phyloP scores from a whole-genome alignment of 2,888 invertebrate species.

The Agrilus mali region DNA sequence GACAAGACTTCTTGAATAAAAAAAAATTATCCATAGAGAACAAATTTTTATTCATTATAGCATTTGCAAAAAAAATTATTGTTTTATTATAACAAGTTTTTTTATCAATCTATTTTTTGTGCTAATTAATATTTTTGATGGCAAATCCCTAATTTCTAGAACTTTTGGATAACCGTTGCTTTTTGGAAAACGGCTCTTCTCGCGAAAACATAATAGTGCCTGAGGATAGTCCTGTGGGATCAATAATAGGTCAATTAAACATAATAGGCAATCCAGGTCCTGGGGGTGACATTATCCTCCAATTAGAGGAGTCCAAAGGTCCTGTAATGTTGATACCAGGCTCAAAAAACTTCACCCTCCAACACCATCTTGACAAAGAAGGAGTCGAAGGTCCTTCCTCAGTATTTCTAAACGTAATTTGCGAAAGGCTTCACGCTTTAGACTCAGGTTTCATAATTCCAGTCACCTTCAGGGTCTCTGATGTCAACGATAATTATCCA shows the following conservation, averaged over 20 bases:
- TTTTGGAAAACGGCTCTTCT: conserved; percentile 79
- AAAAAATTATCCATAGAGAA: no score
- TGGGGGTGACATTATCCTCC: conserved; percentile 64
- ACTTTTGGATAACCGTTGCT: conserved; percentile 65
- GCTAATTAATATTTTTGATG: no score
- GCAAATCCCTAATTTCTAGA: no score
- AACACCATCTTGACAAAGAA: conserved; percentile 71
- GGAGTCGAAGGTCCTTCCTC: conserved; percentile 72
- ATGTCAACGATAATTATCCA: conserved; percentile 85
- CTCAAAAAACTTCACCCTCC: conserved; percentile 68
- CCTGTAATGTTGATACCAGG: conserved; percentile 66
- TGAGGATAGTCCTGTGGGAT: conserved; percentile 72
- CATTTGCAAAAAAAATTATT: no score
- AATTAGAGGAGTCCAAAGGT: conserved; percentile 66
- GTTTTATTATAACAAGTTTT: no score
- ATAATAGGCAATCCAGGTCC: conserved; percentile 71
- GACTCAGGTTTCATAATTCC: conserved; percentile 62
- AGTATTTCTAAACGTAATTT: conserved; percentile 75
- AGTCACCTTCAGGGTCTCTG: conserved; percentile 73
- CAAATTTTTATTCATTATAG: no score
- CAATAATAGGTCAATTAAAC: conserved; percentile 63
- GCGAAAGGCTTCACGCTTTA: conserved; percentile 63
- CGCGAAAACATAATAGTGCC: conserved; percentile 84
- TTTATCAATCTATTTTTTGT: no score
- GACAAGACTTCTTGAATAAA: no score